Evolutionary conservation across 2,113 vertebrate species (phyloP).

Genomic region (Epinephelus fuscoguttatus): DNA sequence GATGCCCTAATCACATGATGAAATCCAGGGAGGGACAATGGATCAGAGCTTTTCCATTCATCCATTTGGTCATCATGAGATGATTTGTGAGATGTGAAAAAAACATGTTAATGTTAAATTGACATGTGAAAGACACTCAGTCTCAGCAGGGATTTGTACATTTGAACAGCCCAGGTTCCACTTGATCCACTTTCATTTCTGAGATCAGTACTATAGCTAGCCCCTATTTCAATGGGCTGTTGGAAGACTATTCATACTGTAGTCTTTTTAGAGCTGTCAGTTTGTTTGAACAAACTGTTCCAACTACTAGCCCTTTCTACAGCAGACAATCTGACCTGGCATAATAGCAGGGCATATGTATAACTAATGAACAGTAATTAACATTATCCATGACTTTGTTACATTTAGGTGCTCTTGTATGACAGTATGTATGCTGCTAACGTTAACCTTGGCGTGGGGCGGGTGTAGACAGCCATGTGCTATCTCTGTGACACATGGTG

Average conservation of each 20-base stretch:
- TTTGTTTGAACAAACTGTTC: too few species aligned
- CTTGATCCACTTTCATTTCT: not conserved
- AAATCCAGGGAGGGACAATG: not conserved
- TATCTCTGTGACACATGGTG: not conserved
- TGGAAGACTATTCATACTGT: too few species aligned
- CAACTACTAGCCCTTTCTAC: too few species aligned
- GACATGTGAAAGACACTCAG: not conserved
- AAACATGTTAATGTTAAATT: not conserved
- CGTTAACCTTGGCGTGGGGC: not conserved
- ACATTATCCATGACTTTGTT: too few species aligned
- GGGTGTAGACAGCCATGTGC: not conserved
- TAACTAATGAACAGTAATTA: too few species aligned
- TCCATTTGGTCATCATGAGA: not conserved
- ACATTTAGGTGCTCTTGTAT: too few species aligned
- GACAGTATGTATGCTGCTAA: not conserved
- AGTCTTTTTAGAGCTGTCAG: too few species aligned
- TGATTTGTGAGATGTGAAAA: not conserved
- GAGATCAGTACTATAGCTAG: too few species aligned
- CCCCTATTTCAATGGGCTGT: too few species aligned
- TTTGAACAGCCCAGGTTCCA: not conserved
- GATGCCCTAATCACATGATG: not conserved
- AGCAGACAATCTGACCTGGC: too few species aligned
- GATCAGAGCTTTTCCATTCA: not conserved
- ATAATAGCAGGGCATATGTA: too few species aligned
- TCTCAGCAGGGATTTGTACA: not conserved